A percentile compares a stretch with the other conserved stretches of the same genome.
These are phyloP conservation scores for Myotis planiceps DNA, from an alignment of 2,797 vertebrate genomes.

Conservation along the genomic window DNA sequence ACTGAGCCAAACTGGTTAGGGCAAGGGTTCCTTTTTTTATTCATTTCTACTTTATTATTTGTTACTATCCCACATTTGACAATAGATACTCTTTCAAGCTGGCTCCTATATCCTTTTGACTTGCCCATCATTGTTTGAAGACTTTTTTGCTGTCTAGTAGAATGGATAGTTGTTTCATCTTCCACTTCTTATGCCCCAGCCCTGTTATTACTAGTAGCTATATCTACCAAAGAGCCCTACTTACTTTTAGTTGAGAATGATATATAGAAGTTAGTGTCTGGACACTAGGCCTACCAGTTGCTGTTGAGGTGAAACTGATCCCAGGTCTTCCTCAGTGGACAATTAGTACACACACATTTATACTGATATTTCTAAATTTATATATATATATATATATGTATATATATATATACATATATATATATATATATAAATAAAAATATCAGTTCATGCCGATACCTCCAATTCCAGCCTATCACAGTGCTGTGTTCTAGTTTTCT, in stretches of 20 bases:
- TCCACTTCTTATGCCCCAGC: neutral
- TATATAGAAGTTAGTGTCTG: neutral
- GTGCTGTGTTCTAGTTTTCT: neutral
- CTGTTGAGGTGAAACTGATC: neutral
- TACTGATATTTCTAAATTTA: neutral
- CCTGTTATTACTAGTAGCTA: neutral
- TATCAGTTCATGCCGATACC: neutral
- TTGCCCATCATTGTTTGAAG: neutral
- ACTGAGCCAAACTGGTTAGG: too few species aligned
- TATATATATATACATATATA: too few species aligned
- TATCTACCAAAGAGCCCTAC: neutral
- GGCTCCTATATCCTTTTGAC: neutral
- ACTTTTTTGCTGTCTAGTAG: neutral
- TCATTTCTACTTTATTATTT: neutral
- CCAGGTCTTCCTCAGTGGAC: too few species aligned
- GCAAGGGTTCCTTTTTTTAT: neutral
- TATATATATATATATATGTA: neutral
- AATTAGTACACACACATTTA: neutral
- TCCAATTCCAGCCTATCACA: neutral
- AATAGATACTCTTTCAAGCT: neutral
- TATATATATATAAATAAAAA: too few species aligned
- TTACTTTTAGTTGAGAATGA: neutral
- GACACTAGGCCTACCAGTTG: neutral
- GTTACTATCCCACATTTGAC: neutral
- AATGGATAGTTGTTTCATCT: neutral